Percentiles rank a stretch among this genome's conserved stretches.
These are phyloP conservation scores for Zalophus californianus DNA, from an alignment of 2,797 vertebrate species.

Conservation along the genomic window DNA sequence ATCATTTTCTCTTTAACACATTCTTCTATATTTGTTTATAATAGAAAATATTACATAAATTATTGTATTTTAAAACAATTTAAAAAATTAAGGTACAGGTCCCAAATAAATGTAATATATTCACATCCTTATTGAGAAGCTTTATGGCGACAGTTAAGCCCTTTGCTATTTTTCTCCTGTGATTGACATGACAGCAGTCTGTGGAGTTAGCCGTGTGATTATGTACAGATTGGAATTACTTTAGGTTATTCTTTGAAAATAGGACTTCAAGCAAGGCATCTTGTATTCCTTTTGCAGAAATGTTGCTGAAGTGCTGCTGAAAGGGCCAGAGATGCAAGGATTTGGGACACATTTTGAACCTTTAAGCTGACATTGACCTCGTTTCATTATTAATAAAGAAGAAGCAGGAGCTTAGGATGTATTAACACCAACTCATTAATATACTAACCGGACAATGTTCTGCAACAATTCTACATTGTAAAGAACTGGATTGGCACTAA, in stretches of 20 bases:
- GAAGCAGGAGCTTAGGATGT: constrained; percentile 81
- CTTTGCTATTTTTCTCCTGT: constrained; percentile 74
- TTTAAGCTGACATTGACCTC: constrained; percentile 85
- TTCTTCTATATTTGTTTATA: constrained; percentile 15
- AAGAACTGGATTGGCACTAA: constrained; percentile 78
- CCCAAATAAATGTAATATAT: not conserved
- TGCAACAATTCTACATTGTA: constrained; percentile 73
- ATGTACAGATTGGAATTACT: constrained; percentile 85
- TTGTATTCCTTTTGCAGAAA: constrained; percentile 98
- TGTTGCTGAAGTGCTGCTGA: constrained; percentile 88
- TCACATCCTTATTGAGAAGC: constrained; percentile 51
- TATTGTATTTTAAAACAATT: not conserved
- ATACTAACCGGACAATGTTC: constrained; percentile 81
- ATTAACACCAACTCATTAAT: constrained; percentile 82
- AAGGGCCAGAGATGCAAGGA: constrained; percentile 87
- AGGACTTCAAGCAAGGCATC: constrained; percentile 94
- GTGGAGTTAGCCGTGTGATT: constrained; percentile 73
- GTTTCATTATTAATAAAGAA: constrained; percentile 85
- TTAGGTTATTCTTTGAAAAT: constrained; percentile 88
- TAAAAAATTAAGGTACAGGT: not conserved
- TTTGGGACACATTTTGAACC: constrained; percentile 85
- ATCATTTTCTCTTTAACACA: constrained; percentile 27
- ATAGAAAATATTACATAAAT: constrained; percentile 41
- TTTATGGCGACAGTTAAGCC: constrained; percentile 63
- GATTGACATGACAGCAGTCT: constrained; percentile 72